Evolutionary conservation across 2,113 vertebrate genomes (phyloP).

Genomic region (Ochotona princeps): DNA sequence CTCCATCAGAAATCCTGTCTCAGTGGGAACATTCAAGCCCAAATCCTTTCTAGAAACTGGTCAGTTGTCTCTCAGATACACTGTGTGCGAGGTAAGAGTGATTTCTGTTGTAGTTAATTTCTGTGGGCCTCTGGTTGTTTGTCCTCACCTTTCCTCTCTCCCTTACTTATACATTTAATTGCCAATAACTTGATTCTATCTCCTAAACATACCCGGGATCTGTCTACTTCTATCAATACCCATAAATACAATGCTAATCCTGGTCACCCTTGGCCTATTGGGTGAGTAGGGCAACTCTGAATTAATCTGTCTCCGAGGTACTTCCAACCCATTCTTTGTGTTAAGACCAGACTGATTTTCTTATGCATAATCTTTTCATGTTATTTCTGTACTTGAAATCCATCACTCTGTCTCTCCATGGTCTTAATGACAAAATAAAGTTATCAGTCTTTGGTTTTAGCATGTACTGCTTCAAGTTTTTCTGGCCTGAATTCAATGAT

Average conservation of each 20-base stretch:
- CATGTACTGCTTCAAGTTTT: background rate
- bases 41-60: background rate
- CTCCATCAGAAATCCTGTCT: background rate
- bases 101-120: background rate
- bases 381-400: constrained; percentile 12
- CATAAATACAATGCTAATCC: background rate
- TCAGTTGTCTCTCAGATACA: background rate
- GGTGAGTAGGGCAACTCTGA: background rate
- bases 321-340: background rate
- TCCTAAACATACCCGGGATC: background rate
- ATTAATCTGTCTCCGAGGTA: background rate
- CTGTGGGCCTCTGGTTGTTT: background rate
- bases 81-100: background rate
- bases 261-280: background rate
- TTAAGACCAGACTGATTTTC: constrained; percentile 19
- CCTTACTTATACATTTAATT: background rate
- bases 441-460: background rate
- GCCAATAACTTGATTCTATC: background rate
- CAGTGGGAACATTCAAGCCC: background rate
- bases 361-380: background rate
- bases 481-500: background rate
- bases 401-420: background rate
- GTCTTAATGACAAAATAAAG: background rate
- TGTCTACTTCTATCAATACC: background rate
- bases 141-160: background rate